Evolutionary conservation across 2,113 vertebrate genomes (phyloP).

Genomic region (Onychostruthus taczanowskii): DNA sequence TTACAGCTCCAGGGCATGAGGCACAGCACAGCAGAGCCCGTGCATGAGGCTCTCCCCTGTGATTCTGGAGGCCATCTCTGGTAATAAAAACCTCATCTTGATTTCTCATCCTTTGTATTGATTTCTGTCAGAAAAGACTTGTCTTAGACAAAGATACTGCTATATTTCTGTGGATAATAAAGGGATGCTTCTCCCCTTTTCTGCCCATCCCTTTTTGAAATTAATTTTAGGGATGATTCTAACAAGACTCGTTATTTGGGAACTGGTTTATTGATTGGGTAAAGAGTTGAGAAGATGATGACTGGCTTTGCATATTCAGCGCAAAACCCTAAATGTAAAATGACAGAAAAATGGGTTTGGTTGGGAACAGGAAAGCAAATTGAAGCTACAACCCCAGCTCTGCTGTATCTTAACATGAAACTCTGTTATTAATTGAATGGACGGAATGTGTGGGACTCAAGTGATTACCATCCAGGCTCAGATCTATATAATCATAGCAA

Average conservation of each 20-base stretch:
- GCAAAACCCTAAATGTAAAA: neutral
- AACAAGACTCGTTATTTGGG: neutral
- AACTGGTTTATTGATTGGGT: neutral
- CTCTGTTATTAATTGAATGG: neutral
- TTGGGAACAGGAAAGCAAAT: neutral
- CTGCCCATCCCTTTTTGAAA: neutral
- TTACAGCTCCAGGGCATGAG: conserved; percentile 9
- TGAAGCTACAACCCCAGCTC: neutral
- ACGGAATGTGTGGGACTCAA: neutral
- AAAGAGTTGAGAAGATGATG: neutral
- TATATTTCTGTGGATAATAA: neutral
- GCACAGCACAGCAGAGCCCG: neutral
- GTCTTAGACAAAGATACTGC: neutral
- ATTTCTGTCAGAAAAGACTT: conserved; percentile 12
- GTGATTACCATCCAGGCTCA: neutral
- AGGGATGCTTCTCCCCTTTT: neutral
- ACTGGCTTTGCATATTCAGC: neutral
- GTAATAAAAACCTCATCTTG: conserved; percentile 54
- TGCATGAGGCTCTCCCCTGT: neutral
- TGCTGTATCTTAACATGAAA: neutral
- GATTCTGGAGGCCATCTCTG: conserved; percentile 18
- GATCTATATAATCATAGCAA: neutral
- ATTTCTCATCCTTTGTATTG: conserved; percentile 27
- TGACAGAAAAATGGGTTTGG: neutral
- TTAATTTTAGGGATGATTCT: neutral